Conservation (phyloP, 1,140 invertebrate genomes). For the Euwallacea fornicatus region DNA sequence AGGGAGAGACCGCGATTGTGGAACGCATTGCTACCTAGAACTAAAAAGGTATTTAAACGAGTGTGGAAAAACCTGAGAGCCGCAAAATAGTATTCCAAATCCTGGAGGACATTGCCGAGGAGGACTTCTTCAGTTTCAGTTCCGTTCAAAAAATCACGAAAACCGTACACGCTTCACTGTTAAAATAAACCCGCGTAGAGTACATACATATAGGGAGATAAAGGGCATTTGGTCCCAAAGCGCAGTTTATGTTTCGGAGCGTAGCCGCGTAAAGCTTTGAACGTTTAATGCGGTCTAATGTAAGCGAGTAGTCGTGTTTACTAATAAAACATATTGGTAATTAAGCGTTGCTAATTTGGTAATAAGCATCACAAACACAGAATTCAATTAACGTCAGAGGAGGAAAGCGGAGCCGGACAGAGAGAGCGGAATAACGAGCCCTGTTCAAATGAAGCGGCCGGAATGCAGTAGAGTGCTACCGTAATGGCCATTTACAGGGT, state of each 20-base stretch:
- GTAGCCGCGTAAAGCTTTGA: slow-evolving; percentile 47
- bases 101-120: too few species aligned
- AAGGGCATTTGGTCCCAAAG: slow-evolving; percentile 25
- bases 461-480: slow-evolving; percentile 23
- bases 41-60: too few species aligned
- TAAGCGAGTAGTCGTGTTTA: slow-evolving; percentile 51
- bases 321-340: slow-evolving; percentile 55
- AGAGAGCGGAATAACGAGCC: slow-evolving; percentile 25
- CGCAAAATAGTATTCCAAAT: too few species aligned
- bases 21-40: too few species aligned
- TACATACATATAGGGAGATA: slow-evolving; percentile 16
- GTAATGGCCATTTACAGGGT: slow-evolving; percentile 23
- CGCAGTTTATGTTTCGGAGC: slow-evolving; percentile 32
- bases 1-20: too few species aligned
- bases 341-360: slow-evolving; percentile 56
- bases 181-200: background rate
- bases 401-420: slow-evolving; percentile 29
- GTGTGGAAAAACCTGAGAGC: too few species aligned
- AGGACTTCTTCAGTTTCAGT: too few species aligned
- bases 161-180: too few species aligned
- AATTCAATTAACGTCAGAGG: slow-evolving; percentile 53
- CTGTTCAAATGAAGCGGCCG: slow-evolving; percentile 24
- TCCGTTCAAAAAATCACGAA: too few species aligned
- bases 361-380: slow-evolving; percentile 55
- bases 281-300: slow-evolving; percentile 51